Evolutionary conservation across 1,140 invertebrate genomes (phyloP).

Genomic region (Cyrtorhinus lividipennis): DNA sequence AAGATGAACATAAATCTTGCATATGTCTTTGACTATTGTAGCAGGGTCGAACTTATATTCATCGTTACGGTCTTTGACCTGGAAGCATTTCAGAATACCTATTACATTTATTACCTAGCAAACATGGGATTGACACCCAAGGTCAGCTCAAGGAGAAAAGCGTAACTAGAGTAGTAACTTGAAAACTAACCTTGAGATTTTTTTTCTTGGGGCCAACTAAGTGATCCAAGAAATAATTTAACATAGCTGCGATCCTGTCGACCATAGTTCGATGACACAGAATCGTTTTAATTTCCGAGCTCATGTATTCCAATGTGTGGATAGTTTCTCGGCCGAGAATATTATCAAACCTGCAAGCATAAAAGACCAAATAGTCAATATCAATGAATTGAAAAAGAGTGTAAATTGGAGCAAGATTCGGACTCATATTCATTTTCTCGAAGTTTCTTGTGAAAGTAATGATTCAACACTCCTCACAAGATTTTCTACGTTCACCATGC

Average conservation of each 20-base stretch:
- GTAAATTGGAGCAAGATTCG: too few species aligned
- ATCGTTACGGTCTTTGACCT: conserved; percentile 74
- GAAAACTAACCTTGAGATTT: conserved; percentile 56
- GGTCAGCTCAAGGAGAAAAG: too few species aligned
- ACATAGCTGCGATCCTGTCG: conserved; percentile 82
- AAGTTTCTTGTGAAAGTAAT: too few species aligned
- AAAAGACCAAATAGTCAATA: conserved; percentile 9
- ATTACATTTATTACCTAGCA: too few species aligned
- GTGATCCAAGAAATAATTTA: conserved; percentile 86
- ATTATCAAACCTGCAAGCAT: conserved; percentile 61
- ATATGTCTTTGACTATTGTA: conserved; percentile 75
- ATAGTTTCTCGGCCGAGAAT: conserved; percentile 82
- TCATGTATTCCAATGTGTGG: conserved; percentile 64
- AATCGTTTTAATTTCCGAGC: conserved; percentile 67
- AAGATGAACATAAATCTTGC: conserved; percentile 80
- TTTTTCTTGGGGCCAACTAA: conserved; percentile 77
- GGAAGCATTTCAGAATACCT: too few species aligned
- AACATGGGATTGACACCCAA: too few species aligned
- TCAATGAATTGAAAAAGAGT: background rate
- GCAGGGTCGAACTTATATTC: conserved; percentile 88
- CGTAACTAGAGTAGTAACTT: too few species aligned
- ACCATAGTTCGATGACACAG: conserved; percentile 86
- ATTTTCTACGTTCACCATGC: too few species aligned
- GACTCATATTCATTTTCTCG: too few species aligned
- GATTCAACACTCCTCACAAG: too few species aligned